phyloP scores from a whole-genome alignment of 1,140 invertebrate genomes.

The Helicoverpa armigera region DNA sequence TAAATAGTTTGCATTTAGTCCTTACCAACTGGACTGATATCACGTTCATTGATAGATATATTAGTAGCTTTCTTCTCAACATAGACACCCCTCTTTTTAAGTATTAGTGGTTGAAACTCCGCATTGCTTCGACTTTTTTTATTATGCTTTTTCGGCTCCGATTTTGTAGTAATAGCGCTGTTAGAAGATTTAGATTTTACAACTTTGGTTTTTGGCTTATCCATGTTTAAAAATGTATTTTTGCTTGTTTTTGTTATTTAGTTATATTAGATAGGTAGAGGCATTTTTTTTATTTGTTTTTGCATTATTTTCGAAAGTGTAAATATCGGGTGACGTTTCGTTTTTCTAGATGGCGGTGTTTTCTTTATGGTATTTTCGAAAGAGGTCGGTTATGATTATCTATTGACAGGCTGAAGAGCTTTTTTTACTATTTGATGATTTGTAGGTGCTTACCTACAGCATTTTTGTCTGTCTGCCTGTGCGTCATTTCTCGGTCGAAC shows the following conservation, averaged over 20 bases:
- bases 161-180: conserved; percentile 52
- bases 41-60: conserved; percentile 38
- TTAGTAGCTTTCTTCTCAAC: conserved; percentile 65
- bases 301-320: not conserved
- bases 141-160: conserved; percentile 43
- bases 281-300: conserved; percentile 10
- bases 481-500: no score
- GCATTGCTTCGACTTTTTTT: conserved; percentile 58
- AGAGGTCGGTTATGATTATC: no score
- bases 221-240: conserved; percentile 52
- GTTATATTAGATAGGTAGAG: not conserved
- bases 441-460: no score
- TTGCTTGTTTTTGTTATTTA: not conserved
- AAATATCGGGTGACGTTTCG: no score
- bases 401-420: no score
- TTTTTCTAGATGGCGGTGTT: no score
- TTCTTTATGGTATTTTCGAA: no score
- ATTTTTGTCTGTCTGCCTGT: no score
- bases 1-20: no score
- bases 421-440: no score
- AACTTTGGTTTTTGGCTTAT: conserved; percentile 55
- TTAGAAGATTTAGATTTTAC: conserved; percentile 66
- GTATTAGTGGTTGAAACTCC: conserved; percentile 49
- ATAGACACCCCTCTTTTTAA: conserved; percentile 69
- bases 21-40: conserved; percentile 24